A percentile compares a stretch with the other conserved stretches of the same genome.
These are phyloP conservation scores for Pleuronectes platessa DNA, from an alignment of 2,113 vertebrate species.

Conservation along the genomic window DNA sequence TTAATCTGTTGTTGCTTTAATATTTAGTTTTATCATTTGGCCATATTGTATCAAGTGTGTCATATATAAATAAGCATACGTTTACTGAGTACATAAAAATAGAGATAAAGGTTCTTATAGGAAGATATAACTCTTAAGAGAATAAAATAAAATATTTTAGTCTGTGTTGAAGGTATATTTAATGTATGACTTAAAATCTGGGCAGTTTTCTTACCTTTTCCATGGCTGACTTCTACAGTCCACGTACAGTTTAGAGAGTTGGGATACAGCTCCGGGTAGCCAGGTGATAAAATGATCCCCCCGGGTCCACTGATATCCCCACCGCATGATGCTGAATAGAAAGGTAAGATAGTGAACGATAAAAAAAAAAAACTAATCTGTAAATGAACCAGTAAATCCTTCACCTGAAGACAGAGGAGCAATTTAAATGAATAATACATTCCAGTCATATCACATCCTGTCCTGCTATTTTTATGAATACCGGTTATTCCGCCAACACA, in stretches of 20 bases:
- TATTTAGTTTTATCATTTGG: constrained; percentile 39
- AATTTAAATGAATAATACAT: constrained; percentile 73
- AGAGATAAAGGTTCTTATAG: no score
- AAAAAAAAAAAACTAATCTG: constrained; percentile 46
- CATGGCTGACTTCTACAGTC: constrained; percentile 85
- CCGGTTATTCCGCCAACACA: constrained; percentile 68
- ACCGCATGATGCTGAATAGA: constrained; percentile 90
- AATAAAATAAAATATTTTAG: not conserved
- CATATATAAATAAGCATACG: no score
- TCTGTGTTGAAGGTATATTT: not conserved
- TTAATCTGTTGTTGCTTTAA: constrained; percentile 11
- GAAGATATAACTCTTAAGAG: no score
- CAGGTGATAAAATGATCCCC: constrained; percentile 94
- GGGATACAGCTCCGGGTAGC: constrained; percentile 95
- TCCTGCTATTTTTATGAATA: constrained; percentile 66
- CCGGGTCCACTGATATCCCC: constrained; percentile 92
- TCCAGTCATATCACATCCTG: constrained; percentile 60
- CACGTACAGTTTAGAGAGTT: constrained; percentile 98
- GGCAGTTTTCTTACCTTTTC: constrained; percentile 76
- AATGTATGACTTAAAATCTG: not conserved
- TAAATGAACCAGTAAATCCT: constrained; percentile 53
- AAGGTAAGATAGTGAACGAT: constrained; percentile 63
- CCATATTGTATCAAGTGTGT: not conserved
- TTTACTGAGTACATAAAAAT: no score
- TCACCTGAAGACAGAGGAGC: constrained; percentile 64